Percentiles rank a stretch among this genome's conserved stretches.
phyloP scores from a whole-genome alignment of 2,797 vertebrate species.

The Betta splendens region DNA sequence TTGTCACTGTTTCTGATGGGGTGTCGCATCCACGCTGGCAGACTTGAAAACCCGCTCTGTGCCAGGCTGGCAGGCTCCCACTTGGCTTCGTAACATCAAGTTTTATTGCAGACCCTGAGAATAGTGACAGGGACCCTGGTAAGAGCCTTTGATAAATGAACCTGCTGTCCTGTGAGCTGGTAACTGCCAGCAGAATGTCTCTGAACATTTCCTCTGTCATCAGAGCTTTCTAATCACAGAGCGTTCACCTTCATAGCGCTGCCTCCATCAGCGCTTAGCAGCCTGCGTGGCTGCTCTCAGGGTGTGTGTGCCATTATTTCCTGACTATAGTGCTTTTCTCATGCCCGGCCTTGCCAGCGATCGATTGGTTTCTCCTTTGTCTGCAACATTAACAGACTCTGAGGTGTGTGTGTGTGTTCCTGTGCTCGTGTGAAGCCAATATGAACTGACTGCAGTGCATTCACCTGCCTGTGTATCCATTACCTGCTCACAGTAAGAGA shows the following conservation, averaged over 20 bases:
- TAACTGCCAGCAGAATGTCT: slow-evolving; percentile 66
- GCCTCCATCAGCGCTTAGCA: slow-evolving; percentile 68
- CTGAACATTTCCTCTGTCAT: slow-evolving; percentile 70
- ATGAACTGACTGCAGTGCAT: slow-evolving; percentile 57
- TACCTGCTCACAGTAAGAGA: slow-evolving; percentile 61
- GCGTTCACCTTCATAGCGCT: slow-evolving; percentile 68
- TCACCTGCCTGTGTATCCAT: slow-evolving; percentile 68
- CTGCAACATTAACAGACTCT: slow-evolving; percentile 71
- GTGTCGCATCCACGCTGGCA: slow-evolving; percentile 36
- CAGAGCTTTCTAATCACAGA: slow-evolving; percentile 68
- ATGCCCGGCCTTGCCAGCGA: slow-evolving; percentile 67
- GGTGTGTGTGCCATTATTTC: slow-evolving; percentile 46
- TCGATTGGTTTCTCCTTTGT: slow-evolving; percentile 71
- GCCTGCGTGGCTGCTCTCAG: slow-evolving; percentile 9
- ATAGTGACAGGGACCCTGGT: slow-evolving; percentile 62
- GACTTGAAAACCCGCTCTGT: slow-evolving; percentile 26
- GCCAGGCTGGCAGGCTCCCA: slow-evolving; percentile 55
- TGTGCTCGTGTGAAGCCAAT: slow-evolving; percentile 48
- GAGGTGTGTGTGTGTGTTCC: slow-evolving; percentile 44
- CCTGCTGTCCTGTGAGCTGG: slow-evolving; percentile 39
- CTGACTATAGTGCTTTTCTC: slow-evolving; percentile 66
- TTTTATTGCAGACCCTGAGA: slow-evolving; percentile 66
- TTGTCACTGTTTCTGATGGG: slow-evolving; percentile 25
- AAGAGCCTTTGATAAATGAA: slow-evolving; percentile 65
- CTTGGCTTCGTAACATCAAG: slow-evolving; percentile 47